Conservation (phyloP, 2,113 vertebrate genomes). For the Anarhynchus alexandrinus region DNA sequence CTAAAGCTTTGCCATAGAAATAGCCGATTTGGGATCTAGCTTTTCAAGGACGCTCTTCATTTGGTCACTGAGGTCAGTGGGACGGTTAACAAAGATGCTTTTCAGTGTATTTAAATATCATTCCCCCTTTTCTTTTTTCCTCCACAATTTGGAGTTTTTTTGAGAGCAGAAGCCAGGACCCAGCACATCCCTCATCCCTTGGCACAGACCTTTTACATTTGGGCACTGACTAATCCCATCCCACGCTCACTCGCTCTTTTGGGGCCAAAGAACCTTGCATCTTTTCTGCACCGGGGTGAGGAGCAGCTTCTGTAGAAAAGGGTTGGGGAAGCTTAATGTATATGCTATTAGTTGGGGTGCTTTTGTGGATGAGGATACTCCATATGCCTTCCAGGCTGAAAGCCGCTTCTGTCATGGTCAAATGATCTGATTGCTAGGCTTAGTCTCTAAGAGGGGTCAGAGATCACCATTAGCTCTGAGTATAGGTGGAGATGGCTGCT, state of each 20-base stretch:
- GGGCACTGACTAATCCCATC: not conserved
- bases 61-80: not conserved
- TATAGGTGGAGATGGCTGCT: not conserved
- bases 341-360: not conserved
- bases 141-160: not conserved
- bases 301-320: not conserved
- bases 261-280: not conserved
- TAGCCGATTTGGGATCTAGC: not conserved
- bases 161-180: not conserved
- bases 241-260: not conserved
- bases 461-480: not conserved
- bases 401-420: not conserved
- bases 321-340: not conserved
- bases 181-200: not conserved
- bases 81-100: not conserved
- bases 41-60: not conserved
- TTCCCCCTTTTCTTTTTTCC: accelerated
- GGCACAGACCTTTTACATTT: not conserved
- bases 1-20: not conserved
- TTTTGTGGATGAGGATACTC: not conserved
- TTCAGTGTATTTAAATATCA: not conserved
- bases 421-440: not conserved
- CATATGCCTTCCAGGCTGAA: not conserved
- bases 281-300: not conserved
- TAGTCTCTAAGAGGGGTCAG: not conserved